Percentiles rank a stretch among this genome's conserved stretches.
Evolutionary conservation across 1,140 invertebrate genomes (phyloP).

Genomic region (Drosophila quadrilineata): DNA sequence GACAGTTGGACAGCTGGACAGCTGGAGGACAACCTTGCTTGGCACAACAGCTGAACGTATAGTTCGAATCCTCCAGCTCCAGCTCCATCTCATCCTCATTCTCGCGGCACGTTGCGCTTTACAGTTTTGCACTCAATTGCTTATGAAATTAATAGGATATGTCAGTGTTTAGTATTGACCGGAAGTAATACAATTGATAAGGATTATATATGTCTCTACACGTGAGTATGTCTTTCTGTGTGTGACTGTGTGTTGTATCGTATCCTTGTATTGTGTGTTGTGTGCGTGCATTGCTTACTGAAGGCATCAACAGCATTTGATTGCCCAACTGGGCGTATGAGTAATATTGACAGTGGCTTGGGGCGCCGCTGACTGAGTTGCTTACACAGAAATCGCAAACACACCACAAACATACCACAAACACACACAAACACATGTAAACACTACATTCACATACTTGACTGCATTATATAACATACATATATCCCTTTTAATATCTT

Average conservation of each 20-base stretch:
- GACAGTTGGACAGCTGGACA: background rate
- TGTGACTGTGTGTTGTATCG: slow-evolving; percentile 1
- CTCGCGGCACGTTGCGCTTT: slow-evolving; percentile 49
- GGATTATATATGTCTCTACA: slow-evolving; percentile 64
- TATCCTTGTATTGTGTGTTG: background rate
- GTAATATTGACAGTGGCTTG: slow-evolving; percentile 59
- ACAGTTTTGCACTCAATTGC: slow-evolving; percentile 80
- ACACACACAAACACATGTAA: no score
- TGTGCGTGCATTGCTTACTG: slow-evolving; percentile 39
- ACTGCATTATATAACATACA: no score
- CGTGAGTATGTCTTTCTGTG: slow-evolving; percentile 24
- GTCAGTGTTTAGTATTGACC: slow-evolving; percentile 80
- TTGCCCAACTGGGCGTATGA: slow-evolving; percentile 73
- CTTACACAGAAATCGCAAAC: slow-evolving; percentile 29
- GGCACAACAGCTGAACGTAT: slow-evolving; percentile 4
- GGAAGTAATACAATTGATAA: slow-evolving; percentile 81
- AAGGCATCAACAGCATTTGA: slow-evolving; percentile 42
- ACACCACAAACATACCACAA: no score
- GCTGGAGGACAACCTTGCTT: background rate
- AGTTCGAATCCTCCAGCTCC: slow-evolving; percentile 6
- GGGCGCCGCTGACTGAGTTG: no score
- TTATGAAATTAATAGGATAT: slow-evolving; percentile 81
- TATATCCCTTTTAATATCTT: no score
- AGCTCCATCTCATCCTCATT: background rate
- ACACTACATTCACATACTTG: no score